Evolutionary conservation across 37 sponge, comb jelly and placozoan species (phyloP).

Genomic region (Bolinopsis microptera): DNA sequence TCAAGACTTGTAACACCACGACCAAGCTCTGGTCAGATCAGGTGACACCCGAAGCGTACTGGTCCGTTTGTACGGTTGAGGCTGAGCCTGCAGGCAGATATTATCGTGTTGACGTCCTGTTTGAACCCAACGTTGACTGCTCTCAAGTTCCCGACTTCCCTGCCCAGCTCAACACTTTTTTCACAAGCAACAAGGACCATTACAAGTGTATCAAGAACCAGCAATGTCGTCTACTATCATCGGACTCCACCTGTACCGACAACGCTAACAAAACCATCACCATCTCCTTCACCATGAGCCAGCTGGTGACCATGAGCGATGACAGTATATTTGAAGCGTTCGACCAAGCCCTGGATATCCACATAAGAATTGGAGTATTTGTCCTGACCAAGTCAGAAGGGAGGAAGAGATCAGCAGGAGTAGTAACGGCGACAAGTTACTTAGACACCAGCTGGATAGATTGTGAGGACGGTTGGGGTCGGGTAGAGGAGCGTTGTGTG

Average conservation of each 20-base stretch:
- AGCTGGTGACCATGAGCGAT: background rate
- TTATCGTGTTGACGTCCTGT: background rate
- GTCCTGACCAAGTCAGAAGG: background rate
- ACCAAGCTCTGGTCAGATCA: constrained; percentile 16
- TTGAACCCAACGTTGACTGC: background rate
- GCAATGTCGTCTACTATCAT: background rate
- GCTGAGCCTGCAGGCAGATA: constrained; percentile 1
- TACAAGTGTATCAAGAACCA: constrained; percentile 19
- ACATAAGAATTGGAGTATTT: background rate
- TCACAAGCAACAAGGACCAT: background rate
- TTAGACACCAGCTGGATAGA: background rate
- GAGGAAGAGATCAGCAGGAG: background rate
- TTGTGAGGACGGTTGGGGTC: constrained; percentile 54
- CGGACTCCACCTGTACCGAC: background rate
- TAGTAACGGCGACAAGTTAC: background rate
- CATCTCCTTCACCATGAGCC: constrained; percentile 38
- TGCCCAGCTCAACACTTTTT: constrained; percentile 63
- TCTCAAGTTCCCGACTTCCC: constrained; percentile 38
- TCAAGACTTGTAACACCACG: constrained; percentile 11
- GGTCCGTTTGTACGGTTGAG: constrained; percentile 44
- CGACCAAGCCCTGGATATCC: background rate
- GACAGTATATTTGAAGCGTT: constrained; percentile 25
- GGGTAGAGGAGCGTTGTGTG: constrained; percentile 53
- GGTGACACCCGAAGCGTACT: background rate
- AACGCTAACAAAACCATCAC: background rate